Conservation (phyloP, 1,140 invertebrate species). For the Hypothenemus hampei region DNA sequence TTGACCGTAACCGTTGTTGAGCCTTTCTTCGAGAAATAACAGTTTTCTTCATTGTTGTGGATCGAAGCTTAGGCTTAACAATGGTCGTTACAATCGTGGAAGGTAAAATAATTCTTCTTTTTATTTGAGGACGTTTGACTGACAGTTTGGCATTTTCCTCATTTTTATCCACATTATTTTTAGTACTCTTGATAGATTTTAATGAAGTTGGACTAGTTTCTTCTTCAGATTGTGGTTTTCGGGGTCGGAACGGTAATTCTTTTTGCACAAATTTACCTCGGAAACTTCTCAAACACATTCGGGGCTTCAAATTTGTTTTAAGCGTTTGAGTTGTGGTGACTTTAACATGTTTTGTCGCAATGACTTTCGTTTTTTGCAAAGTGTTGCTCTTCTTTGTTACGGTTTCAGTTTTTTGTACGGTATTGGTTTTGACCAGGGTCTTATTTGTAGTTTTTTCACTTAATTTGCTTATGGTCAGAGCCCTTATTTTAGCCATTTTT, state of each 20-base stretch:
- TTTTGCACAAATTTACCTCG: slow-evolving; percentile 42
- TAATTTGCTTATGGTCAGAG: slow-evolving; percentile 43
- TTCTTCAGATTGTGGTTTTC: slow-evolving; percentile 13
- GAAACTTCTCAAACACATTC: slow-evolving; percentile 44
- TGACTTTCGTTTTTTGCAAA: slow-evolving; percentile 38
- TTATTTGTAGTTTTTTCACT: slow-evolving; percentile 45
- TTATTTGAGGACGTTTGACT: slow-evolving; percentile 29
- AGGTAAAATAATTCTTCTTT: slow-evolving; percentile 33
- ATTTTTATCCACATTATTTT: slow-evolving; percentile 40
- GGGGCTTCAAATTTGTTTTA: slow-evolving; percentile 38
- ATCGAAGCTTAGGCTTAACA: slow-evolving; percentile 32
- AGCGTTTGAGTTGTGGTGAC: slow-evolving; percentile 39
- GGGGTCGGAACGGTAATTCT: slow-evolving; percentile 35
- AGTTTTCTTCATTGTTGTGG: slow-evolving; percentile 33
- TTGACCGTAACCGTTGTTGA: slow-evolving; percentile 18
- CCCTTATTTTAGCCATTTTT: slow-evolving; percentile 52
- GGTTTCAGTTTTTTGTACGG: slow-evolving; percentile 39
- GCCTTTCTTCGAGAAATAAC: slow-evolving; percentile 25
- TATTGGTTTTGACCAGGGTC: slow-evolving; percentile 39
- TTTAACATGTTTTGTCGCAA: slow-evolving; percentile 41
- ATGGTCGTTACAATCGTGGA: slow-evolving; percentile 14
- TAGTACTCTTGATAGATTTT: slow-evolving; percentile 16
- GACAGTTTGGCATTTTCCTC: neutral
- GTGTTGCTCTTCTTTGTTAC: slow-evolving; percentile 36
- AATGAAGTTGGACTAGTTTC: slow-evolving; percentile 18